Conservation (phyloP, 2,797 vertebrate species). For the Enteromius trimaculatus region DNA sequence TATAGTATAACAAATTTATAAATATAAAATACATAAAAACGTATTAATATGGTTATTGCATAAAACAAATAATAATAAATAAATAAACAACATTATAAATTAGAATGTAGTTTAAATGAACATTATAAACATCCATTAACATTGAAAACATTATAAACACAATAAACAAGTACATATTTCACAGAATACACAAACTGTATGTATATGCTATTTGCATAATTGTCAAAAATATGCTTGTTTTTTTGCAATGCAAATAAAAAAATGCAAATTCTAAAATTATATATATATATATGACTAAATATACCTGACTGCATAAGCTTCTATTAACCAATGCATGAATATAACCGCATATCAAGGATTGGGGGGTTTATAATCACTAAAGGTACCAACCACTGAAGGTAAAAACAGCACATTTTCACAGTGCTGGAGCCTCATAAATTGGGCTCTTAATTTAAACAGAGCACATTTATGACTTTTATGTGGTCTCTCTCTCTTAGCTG, state of each 20-base stretch:
- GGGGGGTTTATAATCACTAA: background rate
- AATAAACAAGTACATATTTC: background rate
- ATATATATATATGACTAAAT: background rate
- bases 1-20: background rate
- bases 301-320: background rate
- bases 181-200: background rate
- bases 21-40: no score
- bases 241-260: background rate
- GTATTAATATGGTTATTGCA: no score
- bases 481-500: slow-evolving; percentile 76
- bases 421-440: slow-evolving; percentile 19
- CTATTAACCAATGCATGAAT: background rate
- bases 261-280: background rate
- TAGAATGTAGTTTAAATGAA: no score
- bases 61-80: no score
- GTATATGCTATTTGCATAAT: background rate
- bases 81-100: background rate
- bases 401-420: background rate
- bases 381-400: background rate
- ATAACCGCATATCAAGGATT: background rate
- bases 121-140: no score
- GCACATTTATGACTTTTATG: background rate
- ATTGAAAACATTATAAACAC: background rate
- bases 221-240: background rate
- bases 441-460: background rate